A percentile compares a stretch with the other conserved stretches of the same genome.
Conservation (phyloP, 2,797 vertebrate species). For the Leptodactylus fallax region DNA sequence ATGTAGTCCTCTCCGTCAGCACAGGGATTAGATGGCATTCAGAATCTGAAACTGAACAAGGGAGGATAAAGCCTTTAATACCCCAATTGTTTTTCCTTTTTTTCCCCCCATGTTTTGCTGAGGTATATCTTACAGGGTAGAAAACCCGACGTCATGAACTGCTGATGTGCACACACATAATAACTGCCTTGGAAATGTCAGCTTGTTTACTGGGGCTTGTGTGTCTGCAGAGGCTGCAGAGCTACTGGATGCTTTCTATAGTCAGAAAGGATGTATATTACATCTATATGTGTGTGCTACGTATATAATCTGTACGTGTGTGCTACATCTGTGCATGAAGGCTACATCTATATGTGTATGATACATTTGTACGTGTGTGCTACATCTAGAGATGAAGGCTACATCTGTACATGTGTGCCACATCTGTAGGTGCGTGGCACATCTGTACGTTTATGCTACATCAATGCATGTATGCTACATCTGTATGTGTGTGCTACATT, state of each 20-base stretch:
- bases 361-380: too few species aligned
- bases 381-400: too few species aligned
- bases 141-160: slow-evolving; percentile 16
- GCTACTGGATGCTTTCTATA: neutral
- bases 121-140: slow-evolving; percentile 36
- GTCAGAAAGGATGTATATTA: too few species aligned
- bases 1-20: slow-evolving; percentile 38
- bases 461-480: too few species aligned
- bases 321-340: too few species aligned
- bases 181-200: slow-evolving; percentile 27
- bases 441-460: too few species aligned
- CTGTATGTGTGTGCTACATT: too few species aligned
- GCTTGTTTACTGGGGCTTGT: slow-evolving; percentile 13
- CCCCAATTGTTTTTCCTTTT: slow-evolving; percentile 50
- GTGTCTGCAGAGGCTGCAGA: neutral
- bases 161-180: slow-evolving; percentile 43
- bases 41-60: slow-evolving; percentile 36
- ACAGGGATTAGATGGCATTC: slow-evolving; percentile 54
- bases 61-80: slow-evolving; percentile 52
- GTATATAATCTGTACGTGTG: too few species aligned
- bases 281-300: too few species aligned
- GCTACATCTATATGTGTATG: too few species aligned
- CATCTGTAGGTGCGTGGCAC: too few species aligned
- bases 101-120: slow-evolving; percentile 45
- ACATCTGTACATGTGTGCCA: too few species aligned